Conservation (phyloP, 2,888 invertebrate genomes). For the Enchytraeus crypticus region DNA sequence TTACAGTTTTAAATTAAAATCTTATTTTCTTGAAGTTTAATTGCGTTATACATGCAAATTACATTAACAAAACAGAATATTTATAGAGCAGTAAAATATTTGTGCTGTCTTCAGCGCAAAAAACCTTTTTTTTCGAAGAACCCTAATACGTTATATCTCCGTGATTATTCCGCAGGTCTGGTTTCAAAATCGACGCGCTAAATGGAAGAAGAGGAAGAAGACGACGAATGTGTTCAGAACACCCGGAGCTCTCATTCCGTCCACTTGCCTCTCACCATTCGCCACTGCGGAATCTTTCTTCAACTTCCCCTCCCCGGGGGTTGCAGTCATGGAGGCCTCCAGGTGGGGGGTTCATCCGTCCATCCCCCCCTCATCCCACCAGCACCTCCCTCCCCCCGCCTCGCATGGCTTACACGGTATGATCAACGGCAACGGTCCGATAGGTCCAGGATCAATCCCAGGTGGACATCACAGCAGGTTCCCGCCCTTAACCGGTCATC, state of each 20-base stretch:
- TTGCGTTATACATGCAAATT: too few relatives aligned
- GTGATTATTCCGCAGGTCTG: too few relatives aligned
- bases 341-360: slow-evolving; percentile 4
- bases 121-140: neutral
- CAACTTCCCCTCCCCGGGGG: slow-evolving; percentile 11
- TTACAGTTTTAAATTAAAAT: too few relatives aligned
- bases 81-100: too few relatives aligned
- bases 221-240: slow-evolving; percentile 82
- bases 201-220: slow-evolving; percentile 99
- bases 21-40: too few relatives aligned
- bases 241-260: slow-evolving; percentile 70
- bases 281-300: slow-evolving; percentile 65
- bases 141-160: neutral
- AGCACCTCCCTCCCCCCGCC: too few relatives aligned
- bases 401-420: too few relatives aligned
- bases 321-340: neutral
- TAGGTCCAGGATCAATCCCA: too few relatives aligned
- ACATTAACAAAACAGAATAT: too few relatives aligned
- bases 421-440: too few relatives aligned
- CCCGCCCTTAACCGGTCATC: neutral
- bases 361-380: slow-evolving; percentile 3
- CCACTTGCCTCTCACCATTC: slow-evolving; percentile 85
- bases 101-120: too few relatives aligned
- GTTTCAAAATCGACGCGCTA: slow-evolving; percentile 96
- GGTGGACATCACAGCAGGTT: too few relatives aligned